Conservation (phyloP, 2,797 vertebrate species). For the Siniperca scherzeri region DNA sequence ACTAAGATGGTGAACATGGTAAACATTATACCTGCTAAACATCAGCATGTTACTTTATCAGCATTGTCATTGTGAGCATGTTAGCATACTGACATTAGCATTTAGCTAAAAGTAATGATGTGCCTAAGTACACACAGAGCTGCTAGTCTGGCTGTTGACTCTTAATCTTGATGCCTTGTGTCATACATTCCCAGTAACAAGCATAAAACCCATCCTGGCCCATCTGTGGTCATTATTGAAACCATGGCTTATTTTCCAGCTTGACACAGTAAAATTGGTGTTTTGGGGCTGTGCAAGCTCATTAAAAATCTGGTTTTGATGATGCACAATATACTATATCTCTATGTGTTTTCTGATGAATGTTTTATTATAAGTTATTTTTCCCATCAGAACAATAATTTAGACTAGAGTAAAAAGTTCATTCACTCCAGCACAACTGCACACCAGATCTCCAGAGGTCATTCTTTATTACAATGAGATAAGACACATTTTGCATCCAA, state of each 20-base stretch:
- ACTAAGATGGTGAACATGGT: background rate
- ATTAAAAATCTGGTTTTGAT: constrained; percentile 33
- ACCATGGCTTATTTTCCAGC: background rate
- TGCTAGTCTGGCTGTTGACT: background rate
- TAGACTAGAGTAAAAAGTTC: background rate
- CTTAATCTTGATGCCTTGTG: background rate
- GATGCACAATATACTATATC: background rate
- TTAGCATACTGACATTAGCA: background rate
- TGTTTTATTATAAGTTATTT: constrained; percentile 5
- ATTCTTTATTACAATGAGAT: background rate
- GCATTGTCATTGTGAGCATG: background rate
- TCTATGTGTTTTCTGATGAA: background rate
- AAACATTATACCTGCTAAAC: background rate
- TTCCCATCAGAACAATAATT: background rate
- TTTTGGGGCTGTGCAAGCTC: background rate
- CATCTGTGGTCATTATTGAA: constrained; percentile 15
- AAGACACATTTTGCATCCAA: constrained; percentile 6
- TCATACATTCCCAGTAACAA: constrained; percentile 13
- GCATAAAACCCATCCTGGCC: background rate
- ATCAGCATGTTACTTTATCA: background rate
- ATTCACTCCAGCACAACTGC: constrained; percentile 3
- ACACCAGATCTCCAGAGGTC: constrained; percentile 22
- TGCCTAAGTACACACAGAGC: background rate
- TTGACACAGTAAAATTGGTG: background rate
- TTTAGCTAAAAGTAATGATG: background rate